phyloP scores from a whole-genome alignment of 2,888 invertebrate genomes.

The Zeuzera pyrina region DNA sequence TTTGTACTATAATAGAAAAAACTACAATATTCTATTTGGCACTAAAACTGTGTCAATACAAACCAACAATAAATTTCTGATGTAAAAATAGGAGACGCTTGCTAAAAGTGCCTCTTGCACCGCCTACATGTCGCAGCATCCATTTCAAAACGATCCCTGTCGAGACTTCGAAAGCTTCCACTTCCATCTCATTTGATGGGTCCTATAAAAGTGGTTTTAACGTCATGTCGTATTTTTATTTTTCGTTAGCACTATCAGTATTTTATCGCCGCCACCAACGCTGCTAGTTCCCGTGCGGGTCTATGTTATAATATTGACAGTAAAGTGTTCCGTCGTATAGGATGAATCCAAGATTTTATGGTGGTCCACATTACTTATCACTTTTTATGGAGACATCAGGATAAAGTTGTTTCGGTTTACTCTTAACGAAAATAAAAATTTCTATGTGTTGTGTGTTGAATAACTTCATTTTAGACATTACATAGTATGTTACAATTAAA shows the following conservation, averaged over 20 bases:
- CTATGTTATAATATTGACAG: conserved; percentile 39
- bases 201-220: conserved; percentile 12
- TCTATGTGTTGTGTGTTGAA: no score
- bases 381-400: conserved; percentile 34
- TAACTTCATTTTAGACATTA: no score
- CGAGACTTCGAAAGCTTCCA: conserved; percentile 2
- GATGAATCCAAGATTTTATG: conserved; percentile 41
- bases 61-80: conserved; percentile 27
- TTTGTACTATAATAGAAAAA: no score
- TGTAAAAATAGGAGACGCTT: conserved; percentile 26
- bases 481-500: no score
- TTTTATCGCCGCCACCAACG: conserved; percentile 42
- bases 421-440: no score
- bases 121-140: conserved; percentile 17
- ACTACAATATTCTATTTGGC: no score
- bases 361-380: conserved; percentile 40
- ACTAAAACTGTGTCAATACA: conserved; percentile 28
- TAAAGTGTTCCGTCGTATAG: conserved; percentile 29
- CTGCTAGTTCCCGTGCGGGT: conserved; percentile 23
- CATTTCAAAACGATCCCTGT: conserved; percentile 14
- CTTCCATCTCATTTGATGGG: conserved; percentile 7
- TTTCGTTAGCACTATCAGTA: conserved; percentile 30
- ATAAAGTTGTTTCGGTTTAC: no score
- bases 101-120: conserved; percentile 21
- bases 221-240: conserved; percentile 23